Conservation (phyloP, 1,140 invertebrate genomes). For the Anastrepha ludens region DNA sequence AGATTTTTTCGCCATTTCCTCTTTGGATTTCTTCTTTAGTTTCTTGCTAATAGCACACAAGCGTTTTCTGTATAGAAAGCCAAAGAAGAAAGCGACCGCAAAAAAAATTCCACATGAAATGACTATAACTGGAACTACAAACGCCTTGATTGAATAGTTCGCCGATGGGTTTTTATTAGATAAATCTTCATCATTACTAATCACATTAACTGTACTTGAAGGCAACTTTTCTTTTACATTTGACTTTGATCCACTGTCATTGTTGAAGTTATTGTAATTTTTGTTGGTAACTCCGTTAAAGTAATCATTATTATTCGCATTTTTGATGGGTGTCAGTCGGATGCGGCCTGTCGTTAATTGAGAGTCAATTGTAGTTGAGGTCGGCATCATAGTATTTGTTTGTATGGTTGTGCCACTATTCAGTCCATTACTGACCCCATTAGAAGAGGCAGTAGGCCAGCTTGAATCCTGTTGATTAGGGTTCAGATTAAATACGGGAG, state of each 20-base stretch:
- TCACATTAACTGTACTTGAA: too few relatives aligned
- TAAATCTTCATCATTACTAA: too few relatives aligned
- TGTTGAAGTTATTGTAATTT: constrained; percentile 59
- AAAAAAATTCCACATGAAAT: constrained; percentile 77
- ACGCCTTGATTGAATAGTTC: not conserved
- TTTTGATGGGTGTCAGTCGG: constrained; percentile 63
- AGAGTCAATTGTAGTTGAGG: not conserved
- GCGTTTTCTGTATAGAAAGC: constrained; percentile 77
- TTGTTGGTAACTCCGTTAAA: not conserved
- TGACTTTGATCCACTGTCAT: constrained; percentile 45
- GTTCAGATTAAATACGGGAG: too few relatives aligned
- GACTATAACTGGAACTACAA: constrained; percentile 77
- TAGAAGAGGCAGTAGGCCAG: not conserved
- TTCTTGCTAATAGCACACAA: constrained; percentile 74
- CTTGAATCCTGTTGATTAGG: not conserved
- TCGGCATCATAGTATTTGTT: not conserved
- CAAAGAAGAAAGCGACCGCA: constrained; percentile 75
- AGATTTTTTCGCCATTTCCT: constrained; percentile 77
- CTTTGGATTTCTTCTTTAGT: constrained; percentile 76
- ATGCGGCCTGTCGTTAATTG: constrained; percentile 61
- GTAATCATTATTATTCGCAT: not conserved
- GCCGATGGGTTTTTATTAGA: not conserved
- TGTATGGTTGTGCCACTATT: not conserved
- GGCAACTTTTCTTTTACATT: not conserved
- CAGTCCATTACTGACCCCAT: not conserved